Conservation (phyloP, 2,888 invertebrate genomes). For the Sinodicranocentrus sp. region DNA sequence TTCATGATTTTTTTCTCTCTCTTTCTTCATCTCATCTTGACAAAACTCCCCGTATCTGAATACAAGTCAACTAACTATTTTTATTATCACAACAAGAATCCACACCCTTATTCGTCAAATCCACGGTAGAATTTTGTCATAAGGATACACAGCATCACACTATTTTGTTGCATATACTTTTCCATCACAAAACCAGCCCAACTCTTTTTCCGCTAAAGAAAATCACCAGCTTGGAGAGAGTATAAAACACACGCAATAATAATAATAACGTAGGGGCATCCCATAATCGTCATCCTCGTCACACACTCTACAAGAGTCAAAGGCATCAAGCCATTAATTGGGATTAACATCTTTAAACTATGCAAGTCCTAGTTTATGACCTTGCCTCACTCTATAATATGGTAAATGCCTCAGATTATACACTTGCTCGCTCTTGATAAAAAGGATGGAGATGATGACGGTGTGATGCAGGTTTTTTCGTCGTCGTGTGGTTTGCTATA, state of each 20-base stretch:
- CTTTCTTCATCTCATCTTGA: not conserved
- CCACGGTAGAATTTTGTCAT: constrained; percentile 20
- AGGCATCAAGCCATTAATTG: constrained; percentile 72
- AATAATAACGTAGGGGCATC: not conserved
- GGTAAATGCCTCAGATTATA: constrained; percentile 10
- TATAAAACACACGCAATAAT: constrained; percentile 18
- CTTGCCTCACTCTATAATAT: constrained; percentile 58
- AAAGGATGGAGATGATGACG: not conserved
- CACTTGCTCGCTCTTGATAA: not conserved
- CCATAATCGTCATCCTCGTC: constrained; percentile 12
- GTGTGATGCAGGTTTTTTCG: not conserved
- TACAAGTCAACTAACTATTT: constrained; percentile 54
- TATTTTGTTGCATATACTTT: not conserved
- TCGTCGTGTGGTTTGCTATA: too few relatives aligned
- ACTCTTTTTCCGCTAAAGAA: not conserved
- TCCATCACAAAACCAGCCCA: not conserved
- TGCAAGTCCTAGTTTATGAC: constrained; percentile 71
- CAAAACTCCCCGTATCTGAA: too few relatives aligned
- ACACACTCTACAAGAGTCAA: constrained; percentile 19
- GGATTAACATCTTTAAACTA: constrained; percentile 71
- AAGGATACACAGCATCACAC: constrained; percentile 3
- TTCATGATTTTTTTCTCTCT: constrained; percentile 12
- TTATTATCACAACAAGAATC: constrained; percentile 54
- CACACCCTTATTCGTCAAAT: constrained; percentile 52
- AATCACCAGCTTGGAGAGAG: too few relatives aligned